Evolutionary conservation across 2,797 vertebrate species (phyloP).

Genomic region (Acipenser transmontanus): DNA sequence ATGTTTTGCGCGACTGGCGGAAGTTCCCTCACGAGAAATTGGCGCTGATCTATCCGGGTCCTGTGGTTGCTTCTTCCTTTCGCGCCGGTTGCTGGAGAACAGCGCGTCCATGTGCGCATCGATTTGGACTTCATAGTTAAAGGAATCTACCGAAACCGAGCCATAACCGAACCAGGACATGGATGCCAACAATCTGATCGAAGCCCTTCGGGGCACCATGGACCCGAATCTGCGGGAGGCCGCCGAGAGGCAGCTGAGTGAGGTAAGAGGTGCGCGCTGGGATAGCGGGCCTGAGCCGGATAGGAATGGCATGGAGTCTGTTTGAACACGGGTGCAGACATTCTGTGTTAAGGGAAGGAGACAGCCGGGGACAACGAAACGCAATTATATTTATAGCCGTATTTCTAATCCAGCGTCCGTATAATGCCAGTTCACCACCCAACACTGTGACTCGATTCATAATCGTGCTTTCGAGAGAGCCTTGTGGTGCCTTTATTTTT

Average conservation of each 20-base stretch:
- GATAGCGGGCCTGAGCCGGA: constrained; percentile 53
- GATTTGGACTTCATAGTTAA: constrained; percentile 65
- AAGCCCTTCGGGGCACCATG: constrained; percentile 97
- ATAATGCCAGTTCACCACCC: neutral
- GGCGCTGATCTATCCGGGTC: constrained; percentile 89
- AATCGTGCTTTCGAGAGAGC: no score
- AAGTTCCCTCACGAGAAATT: constrained; percentile 61
- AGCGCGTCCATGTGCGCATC: constrained; percentile 95
- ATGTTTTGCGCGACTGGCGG: constrained; percentile 35
- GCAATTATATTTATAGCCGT: no score
- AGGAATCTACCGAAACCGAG: constrained; percentile 59
- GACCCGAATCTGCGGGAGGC: constrained; percentile 90
- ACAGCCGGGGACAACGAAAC: constrained; percentile 2
- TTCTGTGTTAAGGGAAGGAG: constrained; percentile 20
- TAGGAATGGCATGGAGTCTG: constrained; percentile 42
- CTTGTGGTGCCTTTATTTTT: no score
- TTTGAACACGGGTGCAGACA: constrained; percentile 9
- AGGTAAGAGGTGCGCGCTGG: constrained; percentile 66
- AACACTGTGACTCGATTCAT: neutral
- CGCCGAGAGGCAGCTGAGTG: constrained; percentile 88
- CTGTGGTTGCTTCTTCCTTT: constrained; percentile 90
- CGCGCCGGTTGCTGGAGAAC: constrained; percentile 95
- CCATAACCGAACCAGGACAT: constrained; percentile 58
- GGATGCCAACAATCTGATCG: constrained; percentile 85
- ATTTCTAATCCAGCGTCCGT: neutral